Percentiles rank a stretch among this genome's conserved stretches.
phyloP scores from a whole-genome alignment of 1,140 invertebrate genomes.

The Holcopasites calliopsidis region DNA sequence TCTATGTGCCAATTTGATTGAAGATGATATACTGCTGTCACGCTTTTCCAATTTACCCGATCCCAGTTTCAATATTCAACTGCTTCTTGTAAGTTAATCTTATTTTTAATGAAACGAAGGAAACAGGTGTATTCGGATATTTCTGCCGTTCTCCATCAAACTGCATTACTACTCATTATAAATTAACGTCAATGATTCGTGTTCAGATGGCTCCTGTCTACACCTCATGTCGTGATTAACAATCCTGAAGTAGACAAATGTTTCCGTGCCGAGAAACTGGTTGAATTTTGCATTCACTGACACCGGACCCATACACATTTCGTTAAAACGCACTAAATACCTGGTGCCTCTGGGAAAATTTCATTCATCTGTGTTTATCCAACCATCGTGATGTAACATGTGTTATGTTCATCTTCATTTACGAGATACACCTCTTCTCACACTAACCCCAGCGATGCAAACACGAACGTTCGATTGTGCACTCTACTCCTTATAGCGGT shows the following conservation, averaged over 20 bases:
- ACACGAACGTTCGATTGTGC: conserved; percentile 33
- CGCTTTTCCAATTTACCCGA: too few species aligned
- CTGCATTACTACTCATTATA: not conserved
- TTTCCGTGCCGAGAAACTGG: not conserved
- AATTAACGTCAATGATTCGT: not conserved
- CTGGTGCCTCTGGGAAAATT: not conserved
- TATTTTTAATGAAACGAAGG: not conserved
- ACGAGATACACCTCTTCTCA: conserved; percentile 3
- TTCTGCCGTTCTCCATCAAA: too few species aligned
- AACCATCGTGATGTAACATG: conserved; percentile 20
- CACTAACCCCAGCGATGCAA: conserved; percentile 37
- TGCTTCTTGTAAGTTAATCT: not conserved
- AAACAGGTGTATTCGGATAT: not conserved
- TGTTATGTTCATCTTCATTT: conserved; percentile 11
- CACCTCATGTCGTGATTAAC: conserved; percentile 28
- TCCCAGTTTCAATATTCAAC: too few species aligned
- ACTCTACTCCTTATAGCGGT: conserved; percentile 32
- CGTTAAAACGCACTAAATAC: not conserved
- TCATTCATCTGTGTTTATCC: not conserved
- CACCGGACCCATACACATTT: not conserved
- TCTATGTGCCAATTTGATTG: too few species aligned
- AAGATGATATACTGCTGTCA: too few species aligned
- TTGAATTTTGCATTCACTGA: not conserved
- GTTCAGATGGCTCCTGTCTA: too few species aligned
- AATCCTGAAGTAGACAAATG: not conserved